phyloP scores from a whole-genome alignment of 2,113 vertebrate species.

The Anoura caudifer region DNA sequence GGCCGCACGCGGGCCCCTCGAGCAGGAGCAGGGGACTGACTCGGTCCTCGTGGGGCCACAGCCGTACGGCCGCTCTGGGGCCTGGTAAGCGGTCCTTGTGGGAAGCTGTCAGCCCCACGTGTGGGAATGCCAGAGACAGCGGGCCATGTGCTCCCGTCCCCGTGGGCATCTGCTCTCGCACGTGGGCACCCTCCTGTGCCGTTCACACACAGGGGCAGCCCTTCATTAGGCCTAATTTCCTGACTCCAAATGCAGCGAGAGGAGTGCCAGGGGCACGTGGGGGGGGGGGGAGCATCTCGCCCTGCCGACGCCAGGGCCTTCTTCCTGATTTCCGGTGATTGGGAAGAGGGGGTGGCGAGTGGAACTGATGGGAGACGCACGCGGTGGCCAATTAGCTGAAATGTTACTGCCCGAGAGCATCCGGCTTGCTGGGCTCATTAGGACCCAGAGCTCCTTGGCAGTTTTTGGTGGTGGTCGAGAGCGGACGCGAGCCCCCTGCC shows the following conservation, averaged over 20 bases:
- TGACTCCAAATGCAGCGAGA: constrained; percentile 53
- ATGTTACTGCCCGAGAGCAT: constrained; percentile 84
- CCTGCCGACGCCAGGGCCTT: constrained; percentile 35
- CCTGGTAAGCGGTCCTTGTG: neutral
- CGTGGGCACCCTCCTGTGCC: neutral
- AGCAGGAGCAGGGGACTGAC: too few species aligned
- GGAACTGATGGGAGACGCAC: constrained; percentile 73
- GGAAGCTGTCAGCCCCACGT: neutral
- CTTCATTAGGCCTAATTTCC: neutral
- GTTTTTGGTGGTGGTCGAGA: constrained; percentile 79
- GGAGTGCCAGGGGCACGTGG: neutral
- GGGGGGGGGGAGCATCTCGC: neutral
- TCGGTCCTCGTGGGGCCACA: accelerated
- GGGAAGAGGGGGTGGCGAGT: constrained; percentile 18
- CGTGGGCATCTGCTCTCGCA: neutral
- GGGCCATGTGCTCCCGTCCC: neutral
- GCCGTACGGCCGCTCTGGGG: accelerated
- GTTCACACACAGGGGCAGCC: neutral
- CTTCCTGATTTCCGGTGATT: constrained; percentile 29
- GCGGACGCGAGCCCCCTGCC: constrained; percentile 58
- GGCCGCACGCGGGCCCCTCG: neutral
- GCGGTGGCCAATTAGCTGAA: constrained; percentile 88
- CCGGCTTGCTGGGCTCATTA: constrained; percentile 86
- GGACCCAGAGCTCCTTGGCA: constrained; percentile 87
- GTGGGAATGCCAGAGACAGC: neutral